Evolutionary conservation across 2,113 vertebrate species (phyloP), one percentile per base, ranked within the genome.

Genomic region (Scopus umbretta): DNA sequence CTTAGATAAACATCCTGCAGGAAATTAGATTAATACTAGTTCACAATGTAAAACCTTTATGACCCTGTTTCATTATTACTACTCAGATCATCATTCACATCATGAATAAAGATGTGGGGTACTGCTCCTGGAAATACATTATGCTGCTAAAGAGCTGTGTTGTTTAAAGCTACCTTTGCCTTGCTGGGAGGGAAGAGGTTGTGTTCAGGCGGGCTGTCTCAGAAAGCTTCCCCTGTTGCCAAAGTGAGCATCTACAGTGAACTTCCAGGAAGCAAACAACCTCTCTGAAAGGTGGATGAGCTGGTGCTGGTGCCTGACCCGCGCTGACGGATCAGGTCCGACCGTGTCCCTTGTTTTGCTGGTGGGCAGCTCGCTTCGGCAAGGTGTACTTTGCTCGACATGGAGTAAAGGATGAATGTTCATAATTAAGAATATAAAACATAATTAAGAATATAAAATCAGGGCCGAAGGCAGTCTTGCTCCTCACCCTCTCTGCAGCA

Each of bases 1-100:
- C 68, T 93, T 91, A 91, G 93, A 95, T 81, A 96, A 96, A 94
- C 91, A 82, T 65, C 56, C 71, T 61, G 52, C 94, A 93, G 88
- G 83, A 94, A 95, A 90, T 78, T 25, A 91, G 88, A 92, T 96
- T 94, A 96, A 94, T 92, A 84, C 86, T 26, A 61, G 73, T 53
- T 93, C 93, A 90, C 87, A 94, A 80, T 53, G 40, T 70, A 75
- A 71, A 88, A 56, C 49, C 53, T 85, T 95, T 49, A 9, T 32
- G 82, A 86, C 84, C 75, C 82, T 2, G 9, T 78, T 94, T 95
- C 92, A 71, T 93, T 97, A 92, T 88, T 93, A 66, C 68, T 67
- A n/a, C 85, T 90, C 16, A 6, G 83, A 53, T 70, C 63, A 52
- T 66, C 56, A n/a, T 76, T 88, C 83, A 70, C 43, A 73, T 36